A percentile compares a stretch with the other conserved stretches of the same genome.
Evolutionary conservation across 2,797 vertebrate genomes (phyloP).

Genomic region (Syndactyla subalaris): DNA sequence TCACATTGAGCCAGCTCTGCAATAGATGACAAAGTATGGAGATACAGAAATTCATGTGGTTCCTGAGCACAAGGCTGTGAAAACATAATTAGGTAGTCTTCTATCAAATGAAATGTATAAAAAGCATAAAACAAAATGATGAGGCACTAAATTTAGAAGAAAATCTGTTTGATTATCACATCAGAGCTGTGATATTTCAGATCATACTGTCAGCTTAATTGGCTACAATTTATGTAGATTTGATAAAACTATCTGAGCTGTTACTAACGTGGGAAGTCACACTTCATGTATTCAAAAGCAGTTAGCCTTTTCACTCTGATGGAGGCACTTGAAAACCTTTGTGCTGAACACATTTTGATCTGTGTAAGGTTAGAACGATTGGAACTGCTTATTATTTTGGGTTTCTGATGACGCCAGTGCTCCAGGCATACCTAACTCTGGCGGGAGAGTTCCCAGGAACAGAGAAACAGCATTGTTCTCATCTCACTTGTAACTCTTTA

Average conservation of each 20-base stretch:
- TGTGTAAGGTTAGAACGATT: background rate
- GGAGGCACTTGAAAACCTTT: conserved; percentile 11
- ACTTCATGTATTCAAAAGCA: conserved; percentile 38
- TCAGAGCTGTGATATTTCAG: conserved; percentile 57
- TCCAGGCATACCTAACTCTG: background rate
- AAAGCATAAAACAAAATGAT: conserved; percentile 65
- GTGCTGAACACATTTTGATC: background rate
- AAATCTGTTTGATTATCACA: conserved; percentile 69
- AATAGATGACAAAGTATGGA: conserved; percentile 16
- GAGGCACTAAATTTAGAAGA: conserved; percentile 65
- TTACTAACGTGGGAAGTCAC: conserved; percentile 46
- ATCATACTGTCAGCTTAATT: conserved; percentile 67
- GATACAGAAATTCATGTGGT: conserved; percentile 1
- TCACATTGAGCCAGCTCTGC: conserved; percentile 2
- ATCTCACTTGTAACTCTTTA: background rate
- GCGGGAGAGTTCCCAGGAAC: background rate
- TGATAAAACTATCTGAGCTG: conserved; percentile 50
- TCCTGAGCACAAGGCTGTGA: conserved; percentile 25
- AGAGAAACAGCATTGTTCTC: background rate
- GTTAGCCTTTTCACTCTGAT: conserved; percentile 34
- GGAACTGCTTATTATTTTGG: conserved; percentile 13
- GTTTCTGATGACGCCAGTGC: background rate
- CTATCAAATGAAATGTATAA: conserved; percentile 51
- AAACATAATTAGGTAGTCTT: conserved; percentile 66
- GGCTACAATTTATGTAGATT: conserved; percentile 62